Conservation (phyloP, 92 coral and sea anemone genomes). For the Epizoanthus ramosus region DNA sequence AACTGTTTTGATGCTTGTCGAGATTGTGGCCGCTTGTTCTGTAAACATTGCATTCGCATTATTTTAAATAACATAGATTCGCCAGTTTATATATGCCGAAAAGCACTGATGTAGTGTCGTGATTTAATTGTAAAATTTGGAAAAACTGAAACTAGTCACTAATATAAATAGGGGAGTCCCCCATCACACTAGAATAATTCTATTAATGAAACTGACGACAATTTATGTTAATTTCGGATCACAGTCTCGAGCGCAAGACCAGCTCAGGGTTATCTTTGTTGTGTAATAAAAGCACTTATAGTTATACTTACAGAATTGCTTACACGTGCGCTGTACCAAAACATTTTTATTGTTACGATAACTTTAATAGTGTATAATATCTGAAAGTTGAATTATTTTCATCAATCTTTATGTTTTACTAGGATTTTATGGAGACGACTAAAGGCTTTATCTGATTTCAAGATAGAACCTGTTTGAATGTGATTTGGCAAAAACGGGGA, state of each 20-base stretch:
- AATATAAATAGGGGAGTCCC: constrained; percentile 20
- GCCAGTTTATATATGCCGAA: too few relatives aligned
- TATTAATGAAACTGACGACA: neutral
- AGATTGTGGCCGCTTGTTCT: constrained; percentile 15
- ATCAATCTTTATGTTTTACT: too few relatives aligned
- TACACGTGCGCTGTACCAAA: constrained; percentile 15
- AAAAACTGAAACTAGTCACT: too few relatives aligned
- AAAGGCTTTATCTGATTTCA: too few relatives aligned
- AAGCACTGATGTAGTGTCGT: too few relatives aligned
- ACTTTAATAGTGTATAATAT: neutral
- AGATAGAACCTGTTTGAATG: neutral
- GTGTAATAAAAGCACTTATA: constrained; percentile 25
- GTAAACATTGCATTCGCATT: constrained; percentile 14
- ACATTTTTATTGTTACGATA: constrained; percentile 18
- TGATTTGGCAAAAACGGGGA: neutral
- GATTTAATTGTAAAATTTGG: neutral
- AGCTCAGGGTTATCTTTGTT: constrained; percentile 12
- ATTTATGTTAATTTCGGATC: constrained; percentile 2
- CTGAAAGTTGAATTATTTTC: too few relatives aligned
- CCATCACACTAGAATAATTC: neutral
- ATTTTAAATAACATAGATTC: neutral
- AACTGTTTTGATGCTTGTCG: constrained; percentile 8
- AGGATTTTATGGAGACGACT: too few relatives aligned
- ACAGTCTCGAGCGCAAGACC: neutral
- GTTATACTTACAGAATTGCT: too few relatives aligned